Conservation (phyloP, 2,888 invertebrate species). For the Andrena minutula region DNA sequence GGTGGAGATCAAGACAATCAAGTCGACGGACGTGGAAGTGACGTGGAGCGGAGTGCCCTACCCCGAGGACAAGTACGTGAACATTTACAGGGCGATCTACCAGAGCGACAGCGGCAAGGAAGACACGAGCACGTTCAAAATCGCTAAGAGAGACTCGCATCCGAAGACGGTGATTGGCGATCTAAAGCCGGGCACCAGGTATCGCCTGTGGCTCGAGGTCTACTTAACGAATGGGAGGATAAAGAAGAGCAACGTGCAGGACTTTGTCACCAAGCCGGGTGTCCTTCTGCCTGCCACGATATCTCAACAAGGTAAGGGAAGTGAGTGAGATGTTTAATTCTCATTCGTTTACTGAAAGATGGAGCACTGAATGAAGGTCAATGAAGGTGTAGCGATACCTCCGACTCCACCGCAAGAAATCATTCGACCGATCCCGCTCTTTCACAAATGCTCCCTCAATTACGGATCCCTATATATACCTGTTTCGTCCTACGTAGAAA, state of each 20-base stretch:
- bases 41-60: slow-evolving; percentile 94
- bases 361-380: background rate
- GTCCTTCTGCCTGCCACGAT: slow-evolving; percentile 85
- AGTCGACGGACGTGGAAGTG: slow-evolving; percentile 91
- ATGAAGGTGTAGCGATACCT: too few species aligned
- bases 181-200: slow-evolving; percentile 92
- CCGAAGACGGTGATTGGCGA: slow-evolving; percentile 89
- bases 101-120: slow-evolving; percentile 91
- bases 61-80: slow-evolving; percentile 95
- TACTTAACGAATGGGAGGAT: slow-evolving; percentile 96
- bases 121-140: slow-evolving; percentile 90
- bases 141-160: slow-evolving; percentile 90
- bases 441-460: too few species aligned
- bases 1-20: slow-evolving; percentile 91
- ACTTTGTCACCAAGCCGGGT: slow-evolving; percentile 93
- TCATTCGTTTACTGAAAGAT: background rate
- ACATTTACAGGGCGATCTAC: slow-evolving; percentile 94
- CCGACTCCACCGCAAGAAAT: too few species aligned
- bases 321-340: background rate
- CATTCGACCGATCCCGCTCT: too few species aligned
- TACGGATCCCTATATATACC: too few species aligned
- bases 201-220: slow-evolving; percentile 95
- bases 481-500: too few species aligned
- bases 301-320: slow-evolving; percentile 86
- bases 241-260: slow-evolving; percentile 95